Evolutionary conservation across 2,113 vertebrate genomes (phyloP), one percentile per base, ranked within the genome.

Genomic region (Eonycteris spelaea): DNA sequence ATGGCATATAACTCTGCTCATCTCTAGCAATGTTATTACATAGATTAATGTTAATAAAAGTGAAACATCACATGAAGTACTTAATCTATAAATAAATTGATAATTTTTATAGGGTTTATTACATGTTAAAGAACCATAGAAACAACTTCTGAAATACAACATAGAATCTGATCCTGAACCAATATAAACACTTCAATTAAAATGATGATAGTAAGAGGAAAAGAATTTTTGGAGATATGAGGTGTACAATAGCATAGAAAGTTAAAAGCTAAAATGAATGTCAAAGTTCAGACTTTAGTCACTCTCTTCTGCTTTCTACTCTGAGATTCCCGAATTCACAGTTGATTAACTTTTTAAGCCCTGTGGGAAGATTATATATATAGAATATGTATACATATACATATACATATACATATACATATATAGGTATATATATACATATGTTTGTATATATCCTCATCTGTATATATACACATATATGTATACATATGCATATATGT

Each of bases 31-130:
- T 48, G 28, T 61, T 30, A 74, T n/a, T 89, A n/a, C 11, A 71
- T 53, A 26, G 1, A 75, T 55, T 57, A 68, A 67, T 57, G 7
- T 83, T 90, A 74, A 75, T 6, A 87, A 21, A 86, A 55, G 63
- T 51, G 5, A 95, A 84, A 82, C 11, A 5, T 84, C 24, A 80
- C 10, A 87, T 43, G 11, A 85, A 88, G 8, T 57, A 13, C 9
- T 21, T 48, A 90, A 75, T 90, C 75, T 84, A 80, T 45, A 95
- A 97, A 80, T 55, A 84, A 77, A 5, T 16, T 53, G 55, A 21
- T 33, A 67, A 22, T 70, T 87, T 59, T 68, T 94, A n/a, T 96
- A 68, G 35, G 9, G 16, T 84, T 82, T 53, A 57, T 18, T 68
- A 48, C 11, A 18, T 61, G 24, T 30, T 93, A 88, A 90, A 79